Evolutionary conservation across 2,888 invertebrate genomes (phyloP), one percentile per base, ranked within the genome.

Genomic region (Dastarcus helophoroides): DNA sequence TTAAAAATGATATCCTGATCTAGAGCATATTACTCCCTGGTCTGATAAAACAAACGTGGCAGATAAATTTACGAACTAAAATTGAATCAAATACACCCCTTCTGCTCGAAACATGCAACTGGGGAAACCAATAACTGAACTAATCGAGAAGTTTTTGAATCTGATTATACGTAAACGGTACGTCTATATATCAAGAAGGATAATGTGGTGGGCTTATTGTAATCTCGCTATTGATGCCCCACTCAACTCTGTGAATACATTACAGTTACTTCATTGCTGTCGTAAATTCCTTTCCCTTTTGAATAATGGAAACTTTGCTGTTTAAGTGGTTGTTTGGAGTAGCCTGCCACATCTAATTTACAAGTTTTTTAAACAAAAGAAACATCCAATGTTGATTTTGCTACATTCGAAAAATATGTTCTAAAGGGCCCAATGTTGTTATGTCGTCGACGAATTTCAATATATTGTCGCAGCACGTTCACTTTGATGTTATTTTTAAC

Each of bases 171-270:
- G 43, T 42, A 43, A 45, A 49, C 32, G 40, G 36, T 37, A 36
- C 26, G 37, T 39, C 41, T 40, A 46, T 52, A 49, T 43, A 51
- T 52, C 50, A 50, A 41, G 35, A 36, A 37, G 49, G 47, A 51
- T 52, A 50, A 51, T 51, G 44, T 42, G 45, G 41, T 41, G 37
- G 49, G 49, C 46, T 51, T 47, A 47, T 48, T 49, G 50, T 50
- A 50, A 51, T 48, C 52, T 45, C 45, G 38, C 43, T 49, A 50
- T 52, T 45, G 50, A 49, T 48, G 47, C 45, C 42, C 36, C 44
- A 37, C 44, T 40, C 47, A 39, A 38, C 43, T 42, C 37, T 35
- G 40, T 36, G 43, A 43, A 49, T 43, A 48, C 47, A 44, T 47
- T 47, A 43, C 41, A 35, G 32, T 38, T 25, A 39, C 40, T 46